Evolutionary conservation across 1,140 invertebrate species (phyloP), one percentile per base, ranked within the genome.

Genomic region (Listronotus oregonensis): DNA sequence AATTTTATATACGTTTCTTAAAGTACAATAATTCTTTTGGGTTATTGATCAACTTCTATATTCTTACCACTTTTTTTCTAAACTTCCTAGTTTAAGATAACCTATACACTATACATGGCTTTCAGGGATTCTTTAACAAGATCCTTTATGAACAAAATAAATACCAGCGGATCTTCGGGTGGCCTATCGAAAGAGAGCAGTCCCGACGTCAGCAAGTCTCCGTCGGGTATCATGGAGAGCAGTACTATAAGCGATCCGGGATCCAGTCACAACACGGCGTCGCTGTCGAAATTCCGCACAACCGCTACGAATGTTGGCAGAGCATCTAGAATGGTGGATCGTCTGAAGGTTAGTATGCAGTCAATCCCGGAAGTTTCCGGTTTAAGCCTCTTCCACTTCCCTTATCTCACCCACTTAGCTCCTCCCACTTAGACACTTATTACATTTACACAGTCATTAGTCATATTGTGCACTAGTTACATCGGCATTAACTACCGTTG

Each of bases 101-200:
- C 5, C 21, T 27, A n/a, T n/a, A n/a, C n/a, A n/a, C n/a, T n/a
- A n/a, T n/a, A n/a, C n/a, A n/a, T 27, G 21, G 21, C 15, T 34
- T 57, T 40, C 32, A 57, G 82, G 42, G 80, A 81, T 74, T 86
- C 80, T 77, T 86, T 87, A 75, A 86, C 82, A 68, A 84, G 87
- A 71, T 85, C 81, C 55, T 83, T 86, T 72, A 86, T 84, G 79
- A 82, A 80, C 74, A 84, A 82, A 72, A 83, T 85, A 64, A 82
- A 84, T 78, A 84, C 80, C 74, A n/a, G 52, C 39, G 11, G 21
- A 17, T 55, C 61, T 5, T 49, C 85, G 80, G 74, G 85, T 85
- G 69, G 72, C 67, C 67, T 63, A 17, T 71, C 71, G 7, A 69
- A 67, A 39, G 62, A 68, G 15, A 58, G 43, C 43, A 70, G 69